Evolutionary conservation across 2,888 invertebrate genomes (phyloP).

Genomic region (Brachynemurus nebulosus): DNA sequence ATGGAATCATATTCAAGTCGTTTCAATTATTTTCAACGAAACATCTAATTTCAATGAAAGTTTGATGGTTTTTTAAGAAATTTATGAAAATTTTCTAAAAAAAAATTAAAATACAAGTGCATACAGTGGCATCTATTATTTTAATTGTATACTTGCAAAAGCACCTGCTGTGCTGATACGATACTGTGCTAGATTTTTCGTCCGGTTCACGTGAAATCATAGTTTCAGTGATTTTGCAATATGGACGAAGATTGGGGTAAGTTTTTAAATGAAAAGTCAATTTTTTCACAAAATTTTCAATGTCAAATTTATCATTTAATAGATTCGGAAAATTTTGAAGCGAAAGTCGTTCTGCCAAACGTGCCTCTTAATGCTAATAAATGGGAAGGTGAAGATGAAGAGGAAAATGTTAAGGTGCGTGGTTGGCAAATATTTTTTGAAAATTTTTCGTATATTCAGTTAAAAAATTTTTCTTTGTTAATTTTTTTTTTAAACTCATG

Average conservation of each 20-base stretch:
- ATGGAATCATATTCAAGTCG: not conserved
- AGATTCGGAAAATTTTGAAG: slow-evolving; percentile 62
- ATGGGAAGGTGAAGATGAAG: slow-evolving; percentile 84
- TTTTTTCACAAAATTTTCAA: slow-evolving; percentile 11
- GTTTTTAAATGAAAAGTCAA: slow-evolving; percentile 22
- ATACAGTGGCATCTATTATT: not conserved
- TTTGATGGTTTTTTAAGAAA: not conserved
- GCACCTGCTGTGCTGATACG: not conserved
- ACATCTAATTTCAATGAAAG: too few species aligned
- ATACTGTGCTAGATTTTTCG: not conserved
- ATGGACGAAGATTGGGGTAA: slow-evolving; percentile 64
- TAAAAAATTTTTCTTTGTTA: too few species aligned
- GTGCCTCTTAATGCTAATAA: slow-evolving; percentile 41
- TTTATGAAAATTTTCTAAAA: too few species aligned
- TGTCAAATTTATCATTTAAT: slow-evolving; percentile 25
- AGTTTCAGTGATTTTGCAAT: slow-evolving; percentile 1
- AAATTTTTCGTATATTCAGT: too few species aligned
- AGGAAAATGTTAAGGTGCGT: slow-evolving; percentile 68
- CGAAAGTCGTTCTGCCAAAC: slow-evolving; percentile 45
- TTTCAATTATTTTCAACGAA: slow-evolving; percentile 2
- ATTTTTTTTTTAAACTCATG: not conserved
- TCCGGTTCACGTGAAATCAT: slow-evolving; percentile 1
- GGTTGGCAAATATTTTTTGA: slow-evolving; percentile 10
- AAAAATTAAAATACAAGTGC: not conserved
- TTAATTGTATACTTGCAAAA: not conserved